A percentile compares a stretch with the other conserved stretches of the same genome.
These are phyloP conservation scores for Platyscapa corneri DNA, from an alignment of 1,140 invertebrate genomes.

Conservation along the genomic window DNA sequence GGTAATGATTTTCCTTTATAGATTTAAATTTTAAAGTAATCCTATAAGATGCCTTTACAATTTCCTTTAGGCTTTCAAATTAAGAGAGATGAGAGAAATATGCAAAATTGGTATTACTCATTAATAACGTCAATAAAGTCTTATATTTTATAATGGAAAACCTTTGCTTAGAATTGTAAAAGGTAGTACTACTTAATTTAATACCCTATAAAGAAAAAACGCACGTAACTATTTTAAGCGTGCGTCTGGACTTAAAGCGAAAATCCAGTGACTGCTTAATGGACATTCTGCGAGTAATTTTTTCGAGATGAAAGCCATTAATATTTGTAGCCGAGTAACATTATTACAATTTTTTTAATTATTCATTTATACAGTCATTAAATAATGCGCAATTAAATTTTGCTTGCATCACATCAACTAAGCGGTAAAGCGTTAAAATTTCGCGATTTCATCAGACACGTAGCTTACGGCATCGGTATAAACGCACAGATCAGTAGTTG, in stretches of 20 bases:
- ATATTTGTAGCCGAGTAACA: not conserved
- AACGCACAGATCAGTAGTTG: slow-evolving; percentile 4
- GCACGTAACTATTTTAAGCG: not conserved
- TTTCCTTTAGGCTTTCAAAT: not conserved
- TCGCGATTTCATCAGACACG: not conserved
- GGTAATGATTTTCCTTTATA: not conserved
- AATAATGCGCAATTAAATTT: slow-evolving; percentile 15
- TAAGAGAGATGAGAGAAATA: not conserved
- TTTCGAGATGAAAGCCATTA: not conserved
- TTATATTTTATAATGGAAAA: slow-evolving; percentile 4
- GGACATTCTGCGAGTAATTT: not conserved
- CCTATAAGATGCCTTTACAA: not conserved
- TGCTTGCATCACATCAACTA: not conserved
- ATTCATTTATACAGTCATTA: not conserved
- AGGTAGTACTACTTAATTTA: not conserved
- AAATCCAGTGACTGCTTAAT: not conserved
- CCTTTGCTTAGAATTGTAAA: not conserved
- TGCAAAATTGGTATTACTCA: not conserved
- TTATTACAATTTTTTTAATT: not conserved
- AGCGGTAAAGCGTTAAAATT: not conserved
- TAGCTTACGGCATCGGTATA: not conserved
- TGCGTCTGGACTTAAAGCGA: not conserved
- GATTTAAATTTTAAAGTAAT: slow-evolving; percentile 8
- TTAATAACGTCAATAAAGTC: slow-evolving; percentile 4
- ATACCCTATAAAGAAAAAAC: not conserved